Conservation (phyloP, 92 coral and sea anemone species). For the Heteractis magnifica region DNA sequence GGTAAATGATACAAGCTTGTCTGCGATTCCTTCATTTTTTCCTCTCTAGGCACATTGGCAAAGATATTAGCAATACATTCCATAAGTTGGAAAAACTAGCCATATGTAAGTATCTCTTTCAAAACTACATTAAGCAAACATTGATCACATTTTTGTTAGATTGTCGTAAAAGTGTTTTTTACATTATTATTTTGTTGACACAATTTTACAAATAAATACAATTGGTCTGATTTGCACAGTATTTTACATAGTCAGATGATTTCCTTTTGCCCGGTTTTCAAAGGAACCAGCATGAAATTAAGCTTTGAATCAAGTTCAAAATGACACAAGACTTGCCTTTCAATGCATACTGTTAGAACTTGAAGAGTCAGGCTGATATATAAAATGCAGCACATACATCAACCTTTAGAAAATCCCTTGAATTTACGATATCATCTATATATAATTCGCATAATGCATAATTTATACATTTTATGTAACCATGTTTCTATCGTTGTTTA, state of each 20-base stretch:
- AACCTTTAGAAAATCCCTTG: not conserved
- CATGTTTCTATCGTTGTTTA: slow-evolving; percentile 17
- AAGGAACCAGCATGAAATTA: too few relatives aligned
- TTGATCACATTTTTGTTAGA: not conserved
- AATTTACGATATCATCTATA: not conserved
- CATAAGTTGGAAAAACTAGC: slow-evolving; percentile 96
- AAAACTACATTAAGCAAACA: not conserved
- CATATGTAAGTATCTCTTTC: slow-evolving; percentile 68
- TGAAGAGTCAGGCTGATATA: too few relatives aligned
- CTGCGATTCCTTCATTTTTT: not conserved
- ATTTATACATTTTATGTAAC: not conserved
- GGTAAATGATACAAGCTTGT: not conserved
- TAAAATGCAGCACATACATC: too few relatives aligned
- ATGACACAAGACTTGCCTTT: too few relatives aligned
- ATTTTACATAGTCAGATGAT: too few relatives aligned
- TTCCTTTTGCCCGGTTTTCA: too few relatives aligned
- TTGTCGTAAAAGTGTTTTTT: not conserved
- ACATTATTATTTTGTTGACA: too few relatives aligned
- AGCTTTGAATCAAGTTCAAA: too few relatives aligned
- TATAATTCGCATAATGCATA: not conserved
- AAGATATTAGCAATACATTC: slow-evolving; percentile 92
- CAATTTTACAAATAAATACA: too few relatives aligned
- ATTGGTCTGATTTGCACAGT: too few relatives aligned
- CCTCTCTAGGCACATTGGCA: slow-evolving; percentile 83
- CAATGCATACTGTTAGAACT: too few relatives aligned